Conservation (phyloP, 2,888 invertebrate species). For the Lymantria monacha region DNA sequence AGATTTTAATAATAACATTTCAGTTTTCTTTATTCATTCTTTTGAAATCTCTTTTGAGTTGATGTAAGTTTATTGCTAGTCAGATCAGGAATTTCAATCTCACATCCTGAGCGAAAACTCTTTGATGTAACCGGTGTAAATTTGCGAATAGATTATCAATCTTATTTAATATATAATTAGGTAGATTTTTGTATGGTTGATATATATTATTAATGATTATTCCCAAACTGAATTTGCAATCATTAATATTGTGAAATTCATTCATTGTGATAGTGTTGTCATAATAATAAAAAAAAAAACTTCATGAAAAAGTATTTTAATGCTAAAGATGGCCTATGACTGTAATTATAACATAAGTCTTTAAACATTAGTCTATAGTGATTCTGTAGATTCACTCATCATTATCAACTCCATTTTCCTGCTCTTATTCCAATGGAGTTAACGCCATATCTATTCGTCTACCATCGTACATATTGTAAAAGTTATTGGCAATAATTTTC, state of each 20-base stretch:
- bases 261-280: conserved; percentile 36
- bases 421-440: too few species aligned
- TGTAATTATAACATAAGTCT: too few species aligned
- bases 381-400: too few species aligned
- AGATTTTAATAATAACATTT: conserved; percentile 70
- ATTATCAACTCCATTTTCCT: too few species aligned
- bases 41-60: conserved; percentile 71
- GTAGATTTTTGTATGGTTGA: conserved; percentile 34
- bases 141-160: conserved; percentile 29
- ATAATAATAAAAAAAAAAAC: not conserved
- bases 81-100: conserved; percentile 80
- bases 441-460: too few species aligned
- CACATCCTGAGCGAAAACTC: conserved; percentile 70
- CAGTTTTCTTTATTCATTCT: conserved; percentile 71
- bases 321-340: too few species aligned
- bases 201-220: conserved; percentile 35
- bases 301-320: too few species aligned
- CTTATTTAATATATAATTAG: conserved; percentile 31
- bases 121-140: conserved; percentile 66
- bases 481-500: too few species aligned
- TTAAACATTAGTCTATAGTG: too few species aligned
- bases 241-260: conserved; percentile 38
- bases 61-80: conserved; percentile 77
- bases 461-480: too few species aligned
- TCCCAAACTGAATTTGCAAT: conserved; percentile 36